Evolutionary conservation across 2,113 vertebrate species (phyloP), one percentile per base, ranked within the genome.

Genomic region (Gnathonemus longibarbis): DNA sequence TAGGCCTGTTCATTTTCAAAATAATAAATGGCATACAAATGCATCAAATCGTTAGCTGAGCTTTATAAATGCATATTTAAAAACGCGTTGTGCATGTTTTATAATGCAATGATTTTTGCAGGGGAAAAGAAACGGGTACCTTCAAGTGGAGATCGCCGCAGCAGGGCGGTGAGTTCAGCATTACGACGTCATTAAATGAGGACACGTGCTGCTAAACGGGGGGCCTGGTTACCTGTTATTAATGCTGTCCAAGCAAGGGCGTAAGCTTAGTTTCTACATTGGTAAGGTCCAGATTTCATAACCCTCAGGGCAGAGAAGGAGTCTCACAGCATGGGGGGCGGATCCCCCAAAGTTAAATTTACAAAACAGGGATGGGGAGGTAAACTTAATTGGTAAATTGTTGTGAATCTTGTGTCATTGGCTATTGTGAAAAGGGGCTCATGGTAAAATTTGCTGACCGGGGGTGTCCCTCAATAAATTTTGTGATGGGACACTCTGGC

Each of bases 111-210:
- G 2, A 90, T 84, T 87, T 90, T 24, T 90, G 46, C 91, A 96
- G 94, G 95, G 87, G 95, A 93, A n/a, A 95, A 95, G 91, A 96
- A 94, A 89, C 94, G 96, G 92, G 95, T 93, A 92, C 94, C 95
- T 93, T 95, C 95, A 24, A 93, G 93, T 90, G 89, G 90, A 89
- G 93, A 91, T 91, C 94, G 91, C 10, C 93, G 77, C 88, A 91
- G 88, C 0, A 87, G 84, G 31, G 95, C 94, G 95, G 97, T 97
- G 93, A 92, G 95, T 91, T 91, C 21, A 5, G 35, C 6, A 45
- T 84, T 3, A 48, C 45, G 1, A 24, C 70, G 31, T 80, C 35
- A 19, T 80, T 19, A 19, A 13, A 17, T 42, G 4, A 35, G 31
- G 11, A 77, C 70, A 77, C 70, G 31, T 13, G 70, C 9, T 17